phyloP scores from a whole-genome alignment of 1,140 invertebrate genomes.

The Neotoxoptera formosana region DNA sequence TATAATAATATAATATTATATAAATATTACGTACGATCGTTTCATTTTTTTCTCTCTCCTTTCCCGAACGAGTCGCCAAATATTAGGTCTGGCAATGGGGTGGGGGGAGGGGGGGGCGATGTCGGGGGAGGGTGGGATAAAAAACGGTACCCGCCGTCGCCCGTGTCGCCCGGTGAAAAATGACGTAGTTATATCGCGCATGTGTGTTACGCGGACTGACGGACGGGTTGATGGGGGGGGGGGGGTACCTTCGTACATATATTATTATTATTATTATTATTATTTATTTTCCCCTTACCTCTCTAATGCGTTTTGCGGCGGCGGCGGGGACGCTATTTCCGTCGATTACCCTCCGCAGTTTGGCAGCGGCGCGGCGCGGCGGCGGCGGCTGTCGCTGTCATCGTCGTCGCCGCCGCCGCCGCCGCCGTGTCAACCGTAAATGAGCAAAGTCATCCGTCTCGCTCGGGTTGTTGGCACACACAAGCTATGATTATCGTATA shows the following conservation, averaged over 20 bases:
- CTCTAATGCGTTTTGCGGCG: constrained; percentile 28
- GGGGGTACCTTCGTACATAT: not conserved
- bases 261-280: constrained; percentile 7
- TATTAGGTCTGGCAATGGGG: not conserved
- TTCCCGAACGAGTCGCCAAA: constrained; percentile 15
- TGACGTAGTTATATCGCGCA: constrained; percentile 20
- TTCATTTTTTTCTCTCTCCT: constrained; percentile 6
- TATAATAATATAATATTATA: not conserved
- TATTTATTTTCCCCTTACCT: constrained; percentile 27
- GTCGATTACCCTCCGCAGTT: constrained; percentile 45
- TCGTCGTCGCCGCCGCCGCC: not conserved
- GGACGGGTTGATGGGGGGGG: not conserved
- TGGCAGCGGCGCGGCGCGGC: not conserved
- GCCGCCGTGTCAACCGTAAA: constrained; percentile 8
- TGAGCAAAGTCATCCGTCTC: constrained; percentile 32
- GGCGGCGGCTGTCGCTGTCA: not conserved
- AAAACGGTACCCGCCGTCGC: not conserved
- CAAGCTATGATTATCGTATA: constrained; percentile 1
- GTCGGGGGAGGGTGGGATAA: not conserved
- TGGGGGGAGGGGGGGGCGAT: not conserved
- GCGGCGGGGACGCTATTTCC: constrained; percentile 32
- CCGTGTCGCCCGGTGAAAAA: constrained; percentile 21
- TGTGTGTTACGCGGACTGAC: too few relatives aligned
- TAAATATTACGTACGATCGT: not conserved
- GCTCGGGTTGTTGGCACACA: constrained; percentile 8